Base-by-base conservation (phyloP, 2,888 invertebrate species). In the Ametastegia equiseti region DNA sequence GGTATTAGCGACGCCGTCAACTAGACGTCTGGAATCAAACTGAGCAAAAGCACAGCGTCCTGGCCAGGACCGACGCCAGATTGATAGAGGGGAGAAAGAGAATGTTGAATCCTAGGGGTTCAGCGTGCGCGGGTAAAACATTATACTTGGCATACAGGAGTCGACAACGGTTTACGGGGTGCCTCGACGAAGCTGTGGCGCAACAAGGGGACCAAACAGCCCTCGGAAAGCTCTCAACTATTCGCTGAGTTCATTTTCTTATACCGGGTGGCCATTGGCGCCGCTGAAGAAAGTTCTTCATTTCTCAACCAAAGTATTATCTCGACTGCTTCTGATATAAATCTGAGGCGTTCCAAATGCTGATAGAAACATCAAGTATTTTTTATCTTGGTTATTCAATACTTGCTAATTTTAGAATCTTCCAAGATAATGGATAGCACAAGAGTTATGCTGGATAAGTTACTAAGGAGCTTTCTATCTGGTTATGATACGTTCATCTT, bases 31-130 rank as follows among this genome's bases (percentile, higher is more conserved):
- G 86, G 84, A 87, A 87, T 87, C 87, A 86, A 88, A 91, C 91
- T 91, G 91, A 90, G 88, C 86, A 80, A 86, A 87, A 86, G 87
- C 88, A n/a, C n/a, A 84, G 88, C 89, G 88, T 91, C 91, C 91
- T 91, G 90, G 87, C 87, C 90, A 91, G 91, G 91, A 91, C 87
- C 85, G 89, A 88, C 84, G 89, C 88, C 83, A 83, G 85, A 86
- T 86, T 87, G 86, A 88, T 87, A 85, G 83, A 84, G 86, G 83
- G 84, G 86, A 82, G 84, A 84, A 84, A 84, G 86, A 88, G 84
- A 86, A 85, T 85, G 83, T 84, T 86, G 87, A 83, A 87, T 88
- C 86, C 85, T 85, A 86, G 81, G 60, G 81, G 77, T 47, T 67
- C 50, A 63, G 78, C 50, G 82, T 81, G 82, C 81, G 83, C 77